Evolutionary conservation across 1,140 invertebrate genomes (phyloP), one percentile per base, ranked within the genome.

Genomic region (Chrysomallon squamiferum): DNA sequence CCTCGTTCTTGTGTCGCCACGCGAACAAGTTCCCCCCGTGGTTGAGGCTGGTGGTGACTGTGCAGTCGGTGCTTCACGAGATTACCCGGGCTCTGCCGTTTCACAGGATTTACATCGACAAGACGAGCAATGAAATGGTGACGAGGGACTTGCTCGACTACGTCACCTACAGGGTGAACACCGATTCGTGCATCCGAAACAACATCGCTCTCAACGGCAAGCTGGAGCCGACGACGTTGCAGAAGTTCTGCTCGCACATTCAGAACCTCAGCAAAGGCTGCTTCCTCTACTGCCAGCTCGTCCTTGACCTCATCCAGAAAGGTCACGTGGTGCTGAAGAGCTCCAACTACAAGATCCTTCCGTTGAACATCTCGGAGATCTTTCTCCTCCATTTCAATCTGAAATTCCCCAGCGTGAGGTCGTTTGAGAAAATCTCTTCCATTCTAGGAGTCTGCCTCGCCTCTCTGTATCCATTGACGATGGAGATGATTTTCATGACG

Each of bases 281-380:
- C 20, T 95, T 97, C 83, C 87, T 98, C 41, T 97, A 94, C 84
- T 89, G 93, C 43, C 96, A 96, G 87, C 86, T 98, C 18, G 93
- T 93, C 3, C 87, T 99, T n/a, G 95, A 98, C 87, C 88, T 98
- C 41, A 91, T 98, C 65, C 95, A 97, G 81, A 90, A 92, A 76
- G 96, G 96, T 13, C 92, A 95, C 76, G 88, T 99, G 63, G 95
- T 97, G 11, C 91, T 96, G 35, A 97, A 97, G 86, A 96, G 94
- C 13, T 93, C 93, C 76, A 83, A 86, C 95, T 96, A 85, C 95
- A 97, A 89, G 93, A 86, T 91, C 22, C 87, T 98, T 22, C 96
- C 96, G 1, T 92, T 96, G 35, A 94, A 93, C 2, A 85, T 98
- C 25, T 92, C 92, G 0, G 94, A 98, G 86, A 94, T 98, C 77